Evolutionary conservation across 2,797 vertebrate genomes (phyloP), one percentile per base, ranked within the genome.

Genomic region (Brotula barbata): DNA sequence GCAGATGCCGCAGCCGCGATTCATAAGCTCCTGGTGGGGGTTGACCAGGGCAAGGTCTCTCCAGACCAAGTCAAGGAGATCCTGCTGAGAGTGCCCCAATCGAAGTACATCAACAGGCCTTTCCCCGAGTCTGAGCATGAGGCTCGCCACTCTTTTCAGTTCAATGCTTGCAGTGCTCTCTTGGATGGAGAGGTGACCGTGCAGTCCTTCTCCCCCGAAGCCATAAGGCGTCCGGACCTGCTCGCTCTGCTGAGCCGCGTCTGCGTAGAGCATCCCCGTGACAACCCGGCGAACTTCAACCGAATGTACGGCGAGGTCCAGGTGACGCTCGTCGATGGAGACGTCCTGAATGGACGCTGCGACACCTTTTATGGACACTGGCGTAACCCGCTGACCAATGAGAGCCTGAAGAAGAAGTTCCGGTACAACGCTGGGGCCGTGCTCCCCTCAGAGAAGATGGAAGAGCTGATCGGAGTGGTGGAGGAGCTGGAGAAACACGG

Each of bases 311-410:
- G 87, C 0, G 94, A 96, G 71, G 90, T 95, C 51, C 87, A 88
- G 42, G 89, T 95, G 56, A 91, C 90, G 1, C 86, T 95, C 43
- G 83, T 83, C 13, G 88, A 81, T 0, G 92, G 94, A 12, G 91
- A 93, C 2, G 45, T 93, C 10, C 80, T 95, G 46, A 85, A 36
- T 0, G 92, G 92, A 3, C 93, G 89, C 49, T 95, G 94, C 40
- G 89, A 94, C 82, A 95, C 94, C 20, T 96, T 96, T 82, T 95
- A 95, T 0, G 95, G 95, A 51, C 95, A 96, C 85, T 96, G 95
- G 95, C 92, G 94, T 52, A 95, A 94, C 43, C 95, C 94, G 0
- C 88, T 96, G 62, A 93, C 90, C 64, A 83, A 89, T 3, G 92
- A 94, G 63, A 94, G 93, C 0, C 87, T 96, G 65, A 84, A 81